A percentile compares a stretch with the other conserved stretches of the same genome.
Conservation (phyloP, 2,888 invertebrate genomes). For the Eretmocerus hayati region DNA sequence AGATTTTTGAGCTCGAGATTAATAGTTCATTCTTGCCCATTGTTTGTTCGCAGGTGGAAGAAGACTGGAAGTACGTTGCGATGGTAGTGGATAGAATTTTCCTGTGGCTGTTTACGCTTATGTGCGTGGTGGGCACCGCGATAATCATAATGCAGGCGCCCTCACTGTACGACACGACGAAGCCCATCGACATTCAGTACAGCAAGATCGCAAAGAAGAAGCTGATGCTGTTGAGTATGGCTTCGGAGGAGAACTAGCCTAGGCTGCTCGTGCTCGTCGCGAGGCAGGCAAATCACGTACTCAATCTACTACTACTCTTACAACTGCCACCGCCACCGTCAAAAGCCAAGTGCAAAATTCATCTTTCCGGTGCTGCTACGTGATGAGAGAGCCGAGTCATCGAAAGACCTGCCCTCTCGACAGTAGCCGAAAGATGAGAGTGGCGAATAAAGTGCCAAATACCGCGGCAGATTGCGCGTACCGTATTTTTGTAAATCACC, state of each 20-base stretch:
- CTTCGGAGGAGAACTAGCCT: constrained; percentile 59
- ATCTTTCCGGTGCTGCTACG: too few relatives aligned
- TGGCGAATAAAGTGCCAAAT: constrained; percentile 37
- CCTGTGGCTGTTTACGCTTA: constrained; percentile 90
- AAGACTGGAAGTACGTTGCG: constrained; percentile 96
- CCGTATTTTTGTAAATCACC: constrained; percentile 47
- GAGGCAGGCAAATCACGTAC: not conserved
- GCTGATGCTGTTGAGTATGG: constrained; percentile 81
- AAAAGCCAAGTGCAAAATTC: too few relatives aligned
- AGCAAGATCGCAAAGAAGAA: constrained; percentile 89
- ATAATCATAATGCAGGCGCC: constrained; percentile 86
- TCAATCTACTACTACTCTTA: too few relatives aligned
- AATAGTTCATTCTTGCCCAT: too few relatives aligned
- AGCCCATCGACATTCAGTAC: constrained; percentile 82
- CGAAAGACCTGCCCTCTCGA: too few relatives aligned
- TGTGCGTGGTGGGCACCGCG: constrained; percentile 84
- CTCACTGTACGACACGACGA: constrained; percentile 82
- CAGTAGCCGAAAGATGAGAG: not conserved
- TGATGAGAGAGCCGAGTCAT: too few relatives aligned
- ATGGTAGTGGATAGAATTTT: constrained; percentile 96
- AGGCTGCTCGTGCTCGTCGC: not conserved
- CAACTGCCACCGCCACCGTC: too few relatives aligned
- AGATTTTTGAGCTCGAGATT: too few relatives aligned
- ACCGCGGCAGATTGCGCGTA: constrained; percentile 40
- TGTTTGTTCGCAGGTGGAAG: constrained; percentile 69